Conservation (phyloP, 2,113 vertebrate species). For the Sceloporus undulatus region DNA sequence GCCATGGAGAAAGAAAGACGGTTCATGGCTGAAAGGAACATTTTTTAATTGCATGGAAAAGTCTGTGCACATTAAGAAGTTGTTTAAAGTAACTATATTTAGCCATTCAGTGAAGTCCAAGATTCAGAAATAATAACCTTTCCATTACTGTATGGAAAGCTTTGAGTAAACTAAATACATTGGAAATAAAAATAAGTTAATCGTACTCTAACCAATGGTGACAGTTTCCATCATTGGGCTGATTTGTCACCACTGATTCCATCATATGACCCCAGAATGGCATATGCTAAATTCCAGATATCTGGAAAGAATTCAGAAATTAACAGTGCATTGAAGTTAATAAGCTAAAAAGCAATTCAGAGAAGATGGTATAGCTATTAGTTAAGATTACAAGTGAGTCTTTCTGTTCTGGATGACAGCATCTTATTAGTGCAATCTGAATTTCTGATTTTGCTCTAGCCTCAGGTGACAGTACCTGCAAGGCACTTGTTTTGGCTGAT, state of each 20-base stretch:
- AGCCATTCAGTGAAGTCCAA: background rate
- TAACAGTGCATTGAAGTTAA: background rate
- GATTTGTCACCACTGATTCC: background rate
- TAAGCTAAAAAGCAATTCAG: background rate
- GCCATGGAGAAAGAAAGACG: background rate
- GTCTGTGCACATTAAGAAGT: background rate
- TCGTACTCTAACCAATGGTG: background rate
- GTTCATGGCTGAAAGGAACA: background rate
- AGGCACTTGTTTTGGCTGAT: background rate
- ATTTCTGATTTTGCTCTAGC: background rate
- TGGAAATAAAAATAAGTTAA: background rate
- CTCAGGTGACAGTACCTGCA: background rate
- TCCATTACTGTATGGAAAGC: background rate
- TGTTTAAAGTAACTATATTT: constrained; percentile 2
- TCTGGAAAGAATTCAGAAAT: background rate
- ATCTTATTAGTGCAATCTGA: background rate
- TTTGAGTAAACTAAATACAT: background rate
- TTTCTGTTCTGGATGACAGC: background rate
- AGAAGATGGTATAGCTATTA: background rate
- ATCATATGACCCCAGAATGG: background rate
- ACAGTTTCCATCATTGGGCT: background rate
- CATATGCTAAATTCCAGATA: background rate
- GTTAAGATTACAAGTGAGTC: no score
- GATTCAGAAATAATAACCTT: background rate
- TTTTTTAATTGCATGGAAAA: background rate